Percentiles rank a stretch among this genome's conserved stretches.
Conservation (phyloP, 2,888 invertebrate species). For the Xylota sylvarum region DNA sequence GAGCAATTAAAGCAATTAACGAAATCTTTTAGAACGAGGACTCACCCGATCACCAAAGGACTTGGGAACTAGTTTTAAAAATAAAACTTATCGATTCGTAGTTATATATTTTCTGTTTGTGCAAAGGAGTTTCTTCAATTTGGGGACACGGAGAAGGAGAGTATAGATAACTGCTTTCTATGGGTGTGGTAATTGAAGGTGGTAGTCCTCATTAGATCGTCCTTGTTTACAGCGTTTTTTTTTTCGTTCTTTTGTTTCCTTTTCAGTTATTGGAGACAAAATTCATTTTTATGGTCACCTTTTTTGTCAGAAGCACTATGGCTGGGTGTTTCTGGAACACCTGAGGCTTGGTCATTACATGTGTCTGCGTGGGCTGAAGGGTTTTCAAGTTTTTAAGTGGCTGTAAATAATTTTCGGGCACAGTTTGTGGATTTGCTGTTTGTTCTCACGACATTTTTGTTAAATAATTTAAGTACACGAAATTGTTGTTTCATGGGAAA, state of each 20-base stretch:
- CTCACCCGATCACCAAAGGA: neutral
- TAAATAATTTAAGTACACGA: constrained; percentile 33
- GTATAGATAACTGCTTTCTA: neutral
- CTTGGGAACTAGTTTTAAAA: constrained; percentile 15
- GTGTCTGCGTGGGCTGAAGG: constrained; percentile 18
- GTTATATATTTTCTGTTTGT: neutral
- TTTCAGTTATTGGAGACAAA: neutral
- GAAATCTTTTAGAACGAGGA: constrained; percentile 14
- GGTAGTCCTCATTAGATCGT: constrained; percentile 14
- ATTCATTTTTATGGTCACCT: neutral
- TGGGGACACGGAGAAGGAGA: neutral
- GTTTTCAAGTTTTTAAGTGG: constrained; percentile 38
- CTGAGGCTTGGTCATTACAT: constrained; percentile 29
- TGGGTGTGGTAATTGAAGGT: constrained; percentile 11
- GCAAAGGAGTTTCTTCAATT: neutral
- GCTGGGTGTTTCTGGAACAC: constrained; percentile 11
- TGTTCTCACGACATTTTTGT: constrained; percentile 34
- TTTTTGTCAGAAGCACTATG: neutral
- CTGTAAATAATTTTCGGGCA: constrained; percentile 27
- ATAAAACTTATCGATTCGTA: constrained; percentile 12
- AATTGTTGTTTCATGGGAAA: neutral
- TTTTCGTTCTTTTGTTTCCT: neutral
- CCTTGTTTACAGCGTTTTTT: neutral
- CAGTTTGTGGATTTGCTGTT: constrained; percentile 17
- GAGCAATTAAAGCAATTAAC: constrained; percentile 47